These are phyloP conservation scores for Chrysodeixis includens DNA, from an alignment of 2,888 invertebrate species.

Conservation along the genomic window DNA sequence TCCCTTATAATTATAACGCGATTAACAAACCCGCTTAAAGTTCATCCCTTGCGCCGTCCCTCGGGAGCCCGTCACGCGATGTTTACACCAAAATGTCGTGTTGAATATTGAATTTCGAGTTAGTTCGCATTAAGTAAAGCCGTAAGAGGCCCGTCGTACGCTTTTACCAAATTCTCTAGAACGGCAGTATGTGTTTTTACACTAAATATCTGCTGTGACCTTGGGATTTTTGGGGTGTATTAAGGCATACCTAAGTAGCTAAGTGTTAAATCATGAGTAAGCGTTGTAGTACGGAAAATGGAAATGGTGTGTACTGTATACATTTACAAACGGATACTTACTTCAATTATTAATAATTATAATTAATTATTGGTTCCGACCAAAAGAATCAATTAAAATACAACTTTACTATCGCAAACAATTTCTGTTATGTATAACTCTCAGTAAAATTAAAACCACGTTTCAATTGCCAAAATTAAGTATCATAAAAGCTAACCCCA, in stretches of 20 bases:
- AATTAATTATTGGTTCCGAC: no score
- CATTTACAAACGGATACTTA: no score
- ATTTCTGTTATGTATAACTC: no score
- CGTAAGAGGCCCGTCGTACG: slow-evolving; percentile 42
- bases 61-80: slow-evolving; percentile 74
- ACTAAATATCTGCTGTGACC: slow-evolving; percentile 22
- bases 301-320: no score
- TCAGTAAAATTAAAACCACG: background rate
- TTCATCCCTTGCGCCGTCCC: slow-evolving; percentile 59
- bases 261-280: no score
- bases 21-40: slow-evolving; percentile 40
- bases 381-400: no score
- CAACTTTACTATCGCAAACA: no score
- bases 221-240: slow-evolving; percentile 15
- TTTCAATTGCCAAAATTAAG: background rate
- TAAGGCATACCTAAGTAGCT: no score
- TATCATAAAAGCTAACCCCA: background rate
- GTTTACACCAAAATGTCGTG: slow-evolving; percentile 84
- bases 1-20: slow-evolving; percentile 30
- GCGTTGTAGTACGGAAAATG: no score
- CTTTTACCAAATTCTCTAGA: slow-evolving; percentile 31
- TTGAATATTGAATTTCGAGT: slow-evolving; percentile 85
- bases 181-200: slow-evolving; percentile 27
- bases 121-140: slow-evolving; percentile 74
- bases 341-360: no score